Conservation (phyloP, 2,113 vertebrate species). For the Peucedramus taeniatus region DNA sequence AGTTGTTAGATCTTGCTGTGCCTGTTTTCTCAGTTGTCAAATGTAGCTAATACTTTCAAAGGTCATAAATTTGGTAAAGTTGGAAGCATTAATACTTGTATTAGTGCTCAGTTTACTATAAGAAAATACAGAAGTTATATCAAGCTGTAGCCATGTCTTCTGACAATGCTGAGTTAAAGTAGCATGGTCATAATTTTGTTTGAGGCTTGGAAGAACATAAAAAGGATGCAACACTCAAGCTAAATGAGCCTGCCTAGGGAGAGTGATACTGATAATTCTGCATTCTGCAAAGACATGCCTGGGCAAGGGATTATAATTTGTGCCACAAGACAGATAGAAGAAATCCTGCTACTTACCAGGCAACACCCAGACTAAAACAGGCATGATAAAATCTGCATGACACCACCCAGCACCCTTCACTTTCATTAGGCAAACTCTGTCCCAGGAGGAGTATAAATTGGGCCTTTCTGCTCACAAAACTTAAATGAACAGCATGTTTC, state of each 20-base stretch:
- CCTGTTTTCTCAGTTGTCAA: not conserved
- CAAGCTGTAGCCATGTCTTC: not conserved
- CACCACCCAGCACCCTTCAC: not conserved
- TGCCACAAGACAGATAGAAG: not conserved
- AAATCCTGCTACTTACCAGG: not conserved
- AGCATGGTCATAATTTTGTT: not conserved
- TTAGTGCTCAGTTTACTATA: not conserved
- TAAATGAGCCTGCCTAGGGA: not conserved
- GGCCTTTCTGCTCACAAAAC: not conserved
- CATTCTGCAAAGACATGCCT: not conserved
- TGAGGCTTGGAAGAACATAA: not conserved
- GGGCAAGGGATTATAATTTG: not conserved
- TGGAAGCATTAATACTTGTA: not conserved
- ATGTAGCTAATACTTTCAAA: not conserved
- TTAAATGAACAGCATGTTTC: not conserved
- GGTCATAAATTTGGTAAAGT: not conserved
- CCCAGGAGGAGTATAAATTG: not conserved
- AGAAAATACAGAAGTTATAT: not conserved
- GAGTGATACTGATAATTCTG: not conserved
- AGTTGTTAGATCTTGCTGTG: not conserved
- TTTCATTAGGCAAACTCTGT: not conserved
- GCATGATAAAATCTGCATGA: constrained; percentile 35
- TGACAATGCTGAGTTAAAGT: not conserved
- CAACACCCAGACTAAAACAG: not conserved
- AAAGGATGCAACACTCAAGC: not conserved